Conservation (phyloP, 2,888 invertebrate species). For the Cecidostiba fungosa region DNA sequence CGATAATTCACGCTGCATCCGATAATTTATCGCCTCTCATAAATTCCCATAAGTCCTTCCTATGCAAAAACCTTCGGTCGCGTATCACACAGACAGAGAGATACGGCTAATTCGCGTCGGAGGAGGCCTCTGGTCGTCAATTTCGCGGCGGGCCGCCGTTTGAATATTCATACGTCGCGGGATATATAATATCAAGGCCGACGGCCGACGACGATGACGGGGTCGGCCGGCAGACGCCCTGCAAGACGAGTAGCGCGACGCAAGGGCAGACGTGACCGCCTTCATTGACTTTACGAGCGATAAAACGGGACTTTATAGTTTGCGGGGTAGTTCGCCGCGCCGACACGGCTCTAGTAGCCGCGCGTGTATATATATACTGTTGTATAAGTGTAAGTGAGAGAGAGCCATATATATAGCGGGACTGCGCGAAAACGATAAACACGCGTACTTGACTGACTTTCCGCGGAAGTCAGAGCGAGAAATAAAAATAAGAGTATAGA, state of each 20-base stretch:
- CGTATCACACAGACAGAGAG: not conserved
- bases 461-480: not conserved
- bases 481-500: not conserved
- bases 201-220: not conserved
- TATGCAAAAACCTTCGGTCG: not conserved
- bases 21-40: conserved; percentile 39
- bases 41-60: conserved; percentile 39
- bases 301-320: conserved; percentile 77
- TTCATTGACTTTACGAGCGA: conserved; percentile 78
- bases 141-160: conserved; percentile 9
- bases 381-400: not conserved
- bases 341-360: conserved; percentile 25
- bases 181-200: conserved; percentile 39
- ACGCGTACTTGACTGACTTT: conserved; percentile 11
- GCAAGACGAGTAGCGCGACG: conserved; percentile 67
- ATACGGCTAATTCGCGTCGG: conserved; percentile 11
- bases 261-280: conserved; percentile 77
- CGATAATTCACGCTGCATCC: conserved; percentile 37
- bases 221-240: conserved; percentile 62
- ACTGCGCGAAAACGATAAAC: conserved; percentile 33
- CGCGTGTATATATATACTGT: not conserved
- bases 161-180: conserved; percentile 52
- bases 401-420: not conserved
- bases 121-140: not conserved
- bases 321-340: conserved; percentile 66